Evolutionary conservation across 2,113 vertebrate species (phyloP).

Genomic region (Misgurnus anguillicaudatus): DNA sequence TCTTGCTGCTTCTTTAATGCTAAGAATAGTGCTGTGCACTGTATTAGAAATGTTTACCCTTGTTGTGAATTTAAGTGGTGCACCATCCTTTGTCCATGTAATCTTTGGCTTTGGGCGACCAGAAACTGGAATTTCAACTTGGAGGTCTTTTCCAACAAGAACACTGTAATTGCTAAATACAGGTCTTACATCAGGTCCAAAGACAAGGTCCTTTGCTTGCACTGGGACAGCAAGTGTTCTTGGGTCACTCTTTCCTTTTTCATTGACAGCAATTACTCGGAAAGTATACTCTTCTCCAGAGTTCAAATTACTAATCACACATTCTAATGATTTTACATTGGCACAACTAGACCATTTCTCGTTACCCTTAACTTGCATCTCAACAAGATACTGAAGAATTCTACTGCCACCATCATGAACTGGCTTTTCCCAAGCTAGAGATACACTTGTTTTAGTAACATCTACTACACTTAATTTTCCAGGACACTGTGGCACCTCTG

Average conservation of each 20-base stretch:
- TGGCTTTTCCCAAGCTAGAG: constrained; percentile 92
- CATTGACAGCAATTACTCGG: constrained; percentile 92
- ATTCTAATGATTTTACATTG: constrained; percentile 89
- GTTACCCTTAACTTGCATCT: constrained; percentile 90
- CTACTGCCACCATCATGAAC: constrained; percentile 97
- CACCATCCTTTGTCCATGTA: constrained; percentile 89
- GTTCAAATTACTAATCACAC: constrained; percentile 85
- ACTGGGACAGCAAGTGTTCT: constrained; percentile 89
- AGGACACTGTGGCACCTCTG: constrained; percentile 94
- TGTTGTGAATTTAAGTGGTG: constrained; percentile 89
- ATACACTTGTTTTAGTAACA: constrained; percentile 92
- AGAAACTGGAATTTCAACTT: constrained; percentile 87
- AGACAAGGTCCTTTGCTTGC: constrained; percentile 91
- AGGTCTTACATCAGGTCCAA: constrained; percentile 92
- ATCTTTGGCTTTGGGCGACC: constrained; percentile 92
- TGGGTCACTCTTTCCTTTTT: constrained; percentile 96
- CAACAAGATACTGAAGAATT: constrained; percentile 92
- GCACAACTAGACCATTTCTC: constrained; percentile 94
- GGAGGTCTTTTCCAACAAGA: constrained; percentile 89
- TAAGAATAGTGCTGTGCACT: constrained; percentile 79
- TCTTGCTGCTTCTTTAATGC: constrained; percentile 89
- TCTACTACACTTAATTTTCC: constrained; percentile 91
- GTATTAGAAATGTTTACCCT: constrained; percentile 86
- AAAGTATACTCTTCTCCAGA: constrained; percentile 94
- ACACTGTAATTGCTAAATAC: constrained; percentile 90